Conservation (phyloP, 2,888 invertebrate genomes). For the Meandrusa payeni region DNA sequence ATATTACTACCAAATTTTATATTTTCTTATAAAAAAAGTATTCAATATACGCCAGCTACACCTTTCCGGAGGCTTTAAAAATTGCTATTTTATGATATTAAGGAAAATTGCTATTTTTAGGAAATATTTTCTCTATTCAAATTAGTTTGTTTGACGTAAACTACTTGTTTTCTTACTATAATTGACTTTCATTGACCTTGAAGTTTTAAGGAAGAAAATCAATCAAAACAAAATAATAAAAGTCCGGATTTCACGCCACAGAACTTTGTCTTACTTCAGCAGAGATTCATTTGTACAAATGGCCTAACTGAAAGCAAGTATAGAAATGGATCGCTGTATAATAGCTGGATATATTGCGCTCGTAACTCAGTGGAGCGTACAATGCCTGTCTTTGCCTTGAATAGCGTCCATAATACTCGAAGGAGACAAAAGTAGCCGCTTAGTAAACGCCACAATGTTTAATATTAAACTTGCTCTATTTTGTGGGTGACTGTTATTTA, state of each 20-base stretch:
- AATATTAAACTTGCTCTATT: constrained; percentile 38
- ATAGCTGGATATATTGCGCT: constrained; percentile 31
- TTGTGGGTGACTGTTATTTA: constrained; percentile 33
- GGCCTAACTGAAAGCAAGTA: constrained; percentile 17
- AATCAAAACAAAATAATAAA: too few relatives aligned
- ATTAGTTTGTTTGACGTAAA: too few relatives aligned
- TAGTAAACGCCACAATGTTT: constrained; percentile 33
- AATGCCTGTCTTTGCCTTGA: constrained; percentile 40
- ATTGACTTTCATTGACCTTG: too few relatives aligned
- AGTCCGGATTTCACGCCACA: background rate
- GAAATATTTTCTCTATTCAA: too few relatives aligned
- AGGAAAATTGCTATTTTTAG: too few relatives aligned
- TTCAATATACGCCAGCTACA: too few relatives aligned
- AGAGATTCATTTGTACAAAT: constrained; percentile 22
- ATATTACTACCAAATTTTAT: too few relatives aligned
- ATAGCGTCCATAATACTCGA: constrained; percentile 33
- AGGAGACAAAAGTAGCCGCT: constrained; percentile 39
- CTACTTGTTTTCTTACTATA: too few relatives aligned
- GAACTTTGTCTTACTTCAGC: constrained; percentile 19
- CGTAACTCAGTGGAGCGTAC: constrained; percentile 39
- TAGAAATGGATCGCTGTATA: constrained; percentile 18
- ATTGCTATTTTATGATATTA: too few relatives aligned
- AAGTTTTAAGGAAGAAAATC: too few relatives aligned
- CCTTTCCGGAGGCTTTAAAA: too few relatives aligned
- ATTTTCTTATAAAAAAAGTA: too few relatives aligned